Evolutionary conservation across 2,797 vertebrate species (phyloP), one percentile per base, ranked within the genome.

Genomic region (Muraenolepis orangiensis): DNA sequence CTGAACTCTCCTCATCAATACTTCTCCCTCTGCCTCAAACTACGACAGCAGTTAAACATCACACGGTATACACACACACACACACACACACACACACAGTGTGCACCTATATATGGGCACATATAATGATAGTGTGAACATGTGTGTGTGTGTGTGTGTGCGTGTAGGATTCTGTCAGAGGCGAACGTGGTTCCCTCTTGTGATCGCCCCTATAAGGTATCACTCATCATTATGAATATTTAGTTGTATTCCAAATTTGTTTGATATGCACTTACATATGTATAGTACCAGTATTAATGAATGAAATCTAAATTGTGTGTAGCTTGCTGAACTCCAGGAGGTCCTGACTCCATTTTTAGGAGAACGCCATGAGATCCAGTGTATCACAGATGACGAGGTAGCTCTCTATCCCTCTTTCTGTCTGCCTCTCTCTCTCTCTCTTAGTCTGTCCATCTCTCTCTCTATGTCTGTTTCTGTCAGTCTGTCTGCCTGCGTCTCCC

Each of bases 161-260:
- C n/a, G n/a, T 76, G 16, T 72, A 94, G 93, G 31, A 4, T 80
- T 1, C 83, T 94, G 84, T 78, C 85, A 31, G 77, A 42, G 0
- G 87, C 87, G 0, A 87, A 80, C 0, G 85, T 94, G 77, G 76
- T 75, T 28, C 91, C 93, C 0, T 93, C 93, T 61, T 94, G 93
- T 36, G 78, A 86, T 0, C 74, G 70, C 14, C 78, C 78, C 0
- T 94, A 94, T 72, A 89, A 93, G 90, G 93, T 93, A 76, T 23
- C 14, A 71, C 12, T 11, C n/a, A 26, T 26, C 57, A 28, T 64
- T 26, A 64, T 64, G 6, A 57, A 23, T 64, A 26, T 57, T 57
- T 23, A 57, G n/a, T 6, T n/a, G 3, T 34, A 34, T 34, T 34
- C 32, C 32, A 34, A 34, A 57, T 57, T n/a, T 23, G 51, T 57